Base-by-base conservation (phyloP, 2,888 invertebrate genomes). In the Myopa testacea region DNA sequence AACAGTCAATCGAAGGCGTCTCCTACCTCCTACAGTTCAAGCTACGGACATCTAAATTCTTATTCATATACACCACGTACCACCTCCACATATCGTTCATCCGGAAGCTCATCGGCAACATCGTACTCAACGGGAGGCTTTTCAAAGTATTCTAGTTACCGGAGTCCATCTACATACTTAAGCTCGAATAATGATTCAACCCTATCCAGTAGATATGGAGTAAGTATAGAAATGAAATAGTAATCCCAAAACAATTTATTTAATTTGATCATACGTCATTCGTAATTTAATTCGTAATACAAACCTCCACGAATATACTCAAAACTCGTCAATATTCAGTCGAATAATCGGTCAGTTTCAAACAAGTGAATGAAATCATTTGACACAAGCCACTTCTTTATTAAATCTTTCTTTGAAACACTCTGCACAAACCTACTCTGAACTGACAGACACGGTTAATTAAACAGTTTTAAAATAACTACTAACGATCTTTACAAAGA, bases 181-280 rank as follows among this genome's bases (percentile, higher is more conserved):
- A 85, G 81, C 81, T 77, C 85, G 73, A 87, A 82, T 81, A 86
- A 89, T 89, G 89, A 89, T 87, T 83, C 88, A 87, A 83, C 85
- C 86, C 81, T 88, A 82, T 84, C 85, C 84, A 85, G 86, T 87
- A 87, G 89, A 88, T 88, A 87, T 87, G 89, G 89, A 88, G 89
- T 89, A 85, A 89, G 89, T 89, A 86, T 50, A 78, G 78, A 75
- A 12, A 45, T 6, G 10, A 34, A 40, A 5, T 40, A 45, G 10
- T 45, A 19, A 40, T 40, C 7, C 26, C 26, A 1, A 26, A 19
- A 45, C 34, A 12, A 55, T 55, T 38, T 67, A n/a, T 67, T 67
- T 45, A 52, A 14, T 62, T 34, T 67, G 38, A 67, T 67, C 74
- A 74, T 65, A 34, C 14, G 10, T 37, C 63, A 74, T 63, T 65